Conservation (phyloP, 1,140 invertebrate genomes). For the Pseudobourletiella spinata region DNA sequence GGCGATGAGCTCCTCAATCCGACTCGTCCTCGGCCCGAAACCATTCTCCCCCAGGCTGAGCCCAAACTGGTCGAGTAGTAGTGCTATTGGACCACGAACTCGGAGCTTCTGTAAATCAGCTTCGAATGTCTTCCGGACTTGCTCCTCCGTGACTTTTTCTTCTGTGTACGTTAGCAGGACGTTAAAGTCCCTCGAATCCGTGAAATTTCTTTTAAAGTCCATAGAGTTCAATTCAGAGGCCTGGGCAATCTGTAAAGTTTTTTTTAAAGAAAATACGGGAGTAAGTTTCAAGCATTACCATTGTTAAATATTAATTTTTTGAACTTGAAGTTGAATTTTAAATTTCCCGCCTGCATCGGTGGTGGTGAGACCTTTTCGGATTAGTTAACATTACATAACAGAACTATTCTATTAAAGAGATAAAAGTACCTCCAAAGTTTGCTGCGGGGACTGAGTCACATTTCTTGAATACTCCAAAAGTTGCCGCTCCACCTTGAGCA, state of each 20-base stretch:
- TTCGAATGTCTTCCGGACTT: slow-evolving; percentile 1
- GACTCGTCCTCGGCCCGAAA: background rate
- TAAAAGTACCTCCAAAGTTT: background rate
- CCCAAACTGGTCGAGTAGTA: slow-evolving; percentile 5
- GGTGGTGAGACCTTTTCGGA: too few relatives aligned
- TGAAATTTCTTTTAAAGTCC: slow-evolving; percentile 5
- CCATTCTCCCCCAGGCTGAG: background rate
- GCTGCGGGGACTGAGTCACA: too few relatives aligned
- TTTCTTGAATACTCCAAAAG: slow-evolving; percentile 56
- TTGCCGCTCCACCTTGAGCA: slow-evolving; percentile 65
- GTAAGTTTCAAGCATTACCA: background rate
- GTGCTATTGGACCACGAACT: slow-evolving; percentile 9
- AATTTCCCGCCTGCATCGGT: too few relatives aligned
- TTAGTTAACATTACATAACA: too few relatives aligned
- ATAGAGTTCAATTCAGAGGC: background rate
- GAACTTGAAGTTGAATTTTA: too few relatives aligned
- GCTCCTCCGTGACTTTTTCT: background rate
- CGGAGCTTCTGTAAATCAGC: slow-evolving; percentile 13
- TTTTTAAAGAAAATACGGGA: background rate
- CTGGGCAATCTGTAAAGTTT: slow-evolving; percentile 13
- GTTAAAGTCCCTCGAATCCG: slow-evolving; percentile 18
- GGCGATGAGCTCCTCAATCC: slow-evolving; percentile 1
- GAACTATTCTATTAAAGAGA: too few relatives aligned
- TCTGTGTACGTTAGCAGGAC: slow-evolving; percentile 11
- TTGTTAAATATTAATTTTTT: too few relatives aligned